Evolutionary conservation across 1,140 invertebrate species (phyloP).

Genomic region (Pectinophora gossypiella): DNA sequence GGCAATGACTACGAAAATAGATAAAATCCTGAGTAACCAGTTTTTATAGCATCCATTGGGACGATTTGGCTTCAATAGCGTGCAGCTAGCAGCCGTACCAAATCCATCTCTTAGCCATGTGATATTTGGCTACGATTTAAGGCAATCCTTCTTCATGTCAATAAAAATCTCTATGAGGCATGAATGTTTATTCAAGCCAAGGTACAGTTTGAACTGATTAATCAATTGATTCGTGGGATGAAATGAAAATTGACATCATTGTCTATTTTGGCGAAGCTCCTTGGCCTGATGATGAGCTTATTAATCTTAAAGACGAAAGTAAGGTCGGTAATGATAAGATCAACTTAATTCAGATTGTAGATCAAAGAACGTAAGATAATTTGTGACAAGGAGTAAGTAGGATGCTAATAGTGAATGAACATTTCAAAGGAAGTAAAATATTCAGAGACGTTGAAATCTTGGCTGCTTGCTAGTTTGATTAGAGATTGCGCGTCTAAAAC

Average conservation of each 20-base stretch:
- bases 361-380: neutral
- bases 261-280: constrained; percentile 1
- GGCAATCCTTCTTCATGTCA: neutral
- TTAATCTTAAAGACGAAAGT: neutral
- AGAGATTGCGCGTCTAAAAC: no score
- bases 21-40: no score
- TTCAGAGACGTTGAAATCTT: no score
- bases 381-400: neutral
- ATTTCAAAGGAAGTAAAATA: no score
- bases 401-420: no score
- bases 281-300: constrained; percentile 8
- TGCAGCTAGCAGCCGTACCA: neutral
- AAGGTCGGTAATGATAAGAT: neutral
- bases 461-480: no score
- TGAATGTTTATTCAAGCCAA: neutral
- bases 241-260: neutral
- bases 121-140: neutral
- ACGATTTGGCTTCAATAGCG: no score
- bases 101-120: neutral
- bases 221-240: neutral
- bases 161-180: neutral
- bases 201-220: neutral
- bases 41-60: no score
- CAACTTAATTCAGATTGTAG: neutral
- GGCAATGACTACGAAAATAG: no score